Evolutionary conservation across 2,113 vertebrate species (phyloP), one percentile per base, ranked within the genome.

Genomic region (Chinchilla lanigera): DNA sequence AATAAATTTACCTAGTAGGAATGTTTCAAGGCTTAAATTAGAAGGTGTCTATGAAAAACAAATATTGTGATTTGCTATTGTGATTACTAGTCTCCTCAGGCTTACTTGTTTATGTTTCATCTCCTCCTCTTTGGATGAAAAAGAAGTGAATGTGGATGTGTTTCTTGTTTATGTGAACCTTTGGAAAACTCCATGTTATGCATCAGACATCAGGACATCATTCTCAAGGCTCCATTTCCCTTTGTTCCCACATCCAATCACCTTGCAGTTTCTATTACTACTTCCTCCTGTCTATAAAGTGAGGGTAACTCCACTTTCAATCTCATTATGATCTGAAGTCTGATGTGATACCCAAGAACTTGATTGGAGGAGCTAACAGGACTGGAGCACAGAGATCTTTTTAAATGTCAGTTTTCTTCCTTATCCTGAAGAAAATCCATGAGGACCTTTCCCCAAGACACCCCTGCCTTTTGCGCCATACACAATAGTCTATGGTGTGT

Each of bases 21-120:
- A 73, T 24, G 14, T 83, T 95, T 96, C 50, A 20, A 95, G 60
- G 30, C 56, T 92, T 91, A 60, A 77, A 24, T 93, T 88, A 96
- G 77, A 88, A 85, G 95, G 54, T 13, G 5, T 3, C 24, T 69
- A 69, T 73, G 26, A 87, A 93, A 87, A 84, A 19, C 20, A 89
- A 93, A 83, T 24, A 50, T 9, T 50, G 47, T 9, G 10, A 38
- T 71, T 89, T 90, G 52, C 60, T 94, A n/a, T 54, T 84, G 3
- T 75, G 63, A 88, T 94, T 71, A 47, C 0, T 26, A 44, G 4
- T 90, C 61, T 94, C 73, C 93, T 63, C 52, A 67, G 69, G 20
- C 87, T 44, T 50, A 86, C 47, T 50, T 50, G 47, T 50, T 50
- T 9, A 50, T 50, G 47, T 50, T 50, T 50, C 9, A 50, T 50